Conservation (phyloP, 2,888 invertebrate species). For the Lycophotia porphyrea region DNA sequence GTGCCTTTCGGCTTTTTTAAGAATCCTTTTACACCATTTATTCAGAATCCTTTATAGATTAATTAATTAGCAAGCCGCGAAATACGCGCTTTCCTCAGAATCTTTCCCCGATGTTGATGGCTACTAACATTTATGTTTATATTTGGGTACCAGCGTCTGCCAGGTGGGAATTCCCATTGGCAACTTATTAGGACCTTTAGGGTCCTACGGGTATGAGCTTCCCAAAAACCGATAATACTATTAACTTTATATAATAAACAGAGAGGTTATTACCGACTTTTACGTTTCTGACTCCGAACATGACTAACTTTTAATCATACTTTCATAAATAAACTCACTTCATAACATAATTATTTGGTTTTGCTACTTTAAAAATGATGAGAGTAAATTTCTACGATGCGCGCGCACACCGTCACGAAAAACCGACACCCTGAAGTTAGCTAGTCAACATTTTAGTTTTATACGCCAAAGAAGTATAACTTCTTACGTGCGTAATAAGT, state of each 20-base stretch:
- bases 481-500: too few species aligned
- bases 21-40: too few species aligned
- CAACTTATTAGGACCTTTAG: neutral
- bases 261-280: neutral
- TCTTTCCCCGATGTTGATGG: neutral
- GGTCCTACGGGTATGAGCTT: neutral
- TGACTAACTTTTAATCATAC: neutral
- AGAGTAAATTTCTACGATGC: too few species aligned
- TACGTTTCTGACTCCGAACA: neutral
- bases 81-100: neutral
- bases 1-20: too few species aligned
- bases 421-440: too few species aligned
- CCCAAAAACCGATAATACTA: neutral
- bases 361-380: too few species aligned
- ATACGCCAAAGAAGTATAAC: too few species aligned
- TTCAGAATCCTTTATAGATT: constrained; percentile 7
- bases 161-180: neutral
- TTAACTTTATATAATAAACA: neutral
- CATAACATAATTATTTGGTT: too few species aligned
- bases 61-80: neutral
- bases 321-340: too few species aligned
- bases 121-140: neutral
- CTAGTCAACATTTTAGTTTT: too few species aligned
- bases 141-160: neutral
- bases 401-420: too few species aligned